A percentile compares a stretch with the other conserved stretches of the same genome.
These are phyloP conservation scores for Andinoacara biseriatus DNA, from an alignment of 2,113 vertebrate genomes.

Conservation along the genomic window DNA sequence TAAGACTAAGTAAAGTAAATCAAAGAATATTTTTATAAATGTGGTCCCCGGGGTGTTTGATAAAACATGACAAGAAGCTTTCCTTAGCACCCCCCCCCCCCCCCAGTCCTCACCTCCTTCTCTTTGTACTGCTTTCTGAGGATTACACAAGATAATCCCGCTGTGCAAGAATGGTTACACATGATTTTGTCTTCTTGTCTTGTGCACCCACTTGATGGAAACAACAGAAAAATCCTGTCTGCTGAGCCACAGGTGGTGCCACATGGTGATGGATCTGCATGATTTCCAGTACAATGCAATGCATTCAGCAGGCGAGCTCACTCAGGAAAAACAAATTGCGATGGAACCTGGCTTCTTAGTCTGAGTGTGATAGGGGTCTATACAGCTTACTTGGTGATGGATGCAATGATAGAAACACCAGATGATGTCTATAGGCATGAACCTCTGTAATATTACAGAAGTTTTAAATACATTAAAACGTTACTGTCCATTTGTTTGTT, in stretches of 20 bases:
- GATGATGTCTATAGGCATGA: background rate
- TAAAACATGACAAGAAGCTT: background rate
- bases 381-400: constrained; percentile 21
- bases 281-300: background rate
- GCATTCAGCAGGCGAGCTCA: background rate
- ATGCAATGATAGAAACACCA: constrained; percentile 27
- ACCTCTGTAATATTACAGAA: background rate
- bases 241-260: constrained; percentile 23
- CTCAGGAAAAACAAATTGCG: constrained; percentile 1
- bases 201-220: background rate
- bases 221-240: background rate
- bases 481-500: background rate
- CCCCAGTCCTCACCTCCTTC: background rate
- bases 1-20: no score
- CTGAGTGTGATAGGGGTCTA: constrained; percentile 10
- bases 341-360: constrained; percentile 35
- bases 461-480: background rate
- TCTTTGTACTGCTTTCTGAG: background rate
- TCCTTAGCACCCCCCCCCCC: background rate
- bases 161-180: background rate
- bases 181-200: background rate
- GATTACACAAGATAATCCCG: constrained; percentile 3
- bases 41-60: background rate
- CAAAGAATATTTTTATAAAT: background rate
- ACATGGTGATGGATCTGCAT: background rate